A percentile compares a stretch with the other conserved stretches of the same genome.
phyloP scores from a whole-genome alignment of 2,113 vertebrate species.

The Zosterops borbonicus region DNA sequence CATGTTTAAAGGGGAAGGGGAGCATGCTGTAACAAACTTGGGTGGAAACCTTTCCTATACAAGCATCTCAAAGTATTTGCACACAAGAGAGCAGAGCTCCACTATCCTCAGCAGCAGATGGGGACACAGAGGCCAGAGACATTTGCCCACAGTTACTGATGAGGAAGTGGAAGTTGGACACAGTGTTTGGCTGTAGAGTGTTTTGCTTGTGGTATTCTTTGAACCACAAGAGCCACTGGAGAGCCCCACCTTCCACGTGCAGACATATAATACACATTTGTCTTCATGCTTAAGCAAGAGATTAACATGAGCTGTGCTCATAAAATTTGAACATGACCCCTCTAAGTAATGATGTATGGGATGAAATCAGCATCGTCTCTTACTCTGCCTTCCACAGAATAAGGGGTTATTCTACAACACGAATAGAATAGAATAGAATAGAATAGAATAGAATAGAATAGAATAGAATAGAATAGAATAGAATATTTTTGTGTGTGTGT shows the following conservation, averaged over 20 bases:
- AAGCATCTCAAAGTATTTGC: background rate
- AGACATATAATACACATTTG: background rate
- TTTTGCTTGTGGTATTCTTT: background rate
- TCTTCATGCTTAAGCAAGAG: background rate
- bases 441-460: background rate
- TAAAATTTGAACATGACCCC: background rate
- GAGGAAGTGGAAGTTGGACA: background rate
- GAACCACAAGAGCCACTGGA: background rate
- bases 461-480: background rate
- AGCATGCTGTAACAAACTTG: background rate
- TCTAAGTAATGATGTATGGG: background rate
- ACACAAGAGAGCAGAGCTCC: background rate
- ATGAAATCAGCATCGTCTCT: background rate
- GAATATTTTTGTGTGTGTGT: background rate
- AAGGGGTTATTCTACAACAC: background rate
- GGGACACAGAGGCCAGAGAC: background rate
- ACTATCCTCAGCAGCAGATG: background rate
- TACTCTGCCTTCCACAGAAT: background rate
- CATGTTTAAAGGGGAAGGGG: background rate
- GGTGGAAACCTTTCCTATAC: background rate
- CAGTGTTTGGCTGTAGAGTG: background rate
- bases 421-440: background rate
- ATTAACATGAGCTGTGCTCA: background rate
- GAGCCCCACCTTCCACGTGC: background rate
- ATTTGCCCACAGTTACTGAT: background rate